A percentile compares a stretch with the other conserved stretches of the same genome.
Conservation (phyloP, 2,113 vertebrate genomes). For the Misgurnus mizolepis region DNA sequence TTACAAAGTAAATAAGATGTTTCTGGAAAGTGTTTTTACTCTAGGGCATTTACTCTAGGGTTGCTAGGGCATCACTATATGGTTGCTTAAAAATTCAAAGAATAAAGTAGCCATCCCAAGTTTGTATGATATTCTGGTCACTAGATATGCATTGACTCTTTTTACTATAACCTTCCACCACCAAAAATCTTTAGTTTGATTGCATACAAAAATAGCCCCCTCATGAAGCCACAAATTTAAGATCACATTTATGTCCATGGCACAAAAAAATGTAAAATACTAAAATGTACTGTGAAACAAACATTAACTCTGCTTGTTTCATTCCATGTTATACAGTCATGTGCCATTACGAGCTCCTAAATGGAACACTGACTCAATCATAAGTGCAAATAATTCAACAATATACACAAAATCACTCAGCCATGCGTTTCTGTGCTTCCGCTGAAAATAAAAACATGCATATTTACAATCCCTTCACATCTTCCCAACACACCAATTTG, state of each 20-base stretch:
- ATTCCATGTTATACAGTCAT: slow-evolving; percentile 1
- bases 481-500: slow-evolving; percentile 25
- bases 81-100: no score
- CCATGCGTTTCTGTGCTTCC: slow-evolving; percentile 5
- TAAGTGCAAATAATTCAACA: slow-evolving; percentile 37
- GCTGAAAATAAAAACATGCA: slow-evolving; percentile 31
- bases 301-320: neutral
- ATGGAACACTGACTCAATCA: slow-evolving; percentile 14
- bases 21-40: no score
- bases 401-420: slow-evolving; percentile 37
- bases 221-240: no score
- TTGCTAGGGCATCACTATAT: neutral
- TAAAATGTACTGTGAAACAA: no score
- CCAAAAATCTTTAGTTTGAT: no score
- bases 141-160: neutral
- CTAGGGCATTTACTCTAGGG: neutral
- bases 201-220: no score
- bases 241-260: no score
- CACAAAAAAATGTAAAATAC: no score
- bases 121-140: neutral
- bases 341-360: neutral
- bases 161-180: no score
- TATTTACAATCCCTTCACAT: slow-evolving; percentile 46
- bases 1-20: no score
- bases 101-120: neutral